These are phyloP conservation scores for Aegithalos caudatus DNA, from an alignment of 2,113 vertebrate genomes.

Conservation along the genomic window DNA sequence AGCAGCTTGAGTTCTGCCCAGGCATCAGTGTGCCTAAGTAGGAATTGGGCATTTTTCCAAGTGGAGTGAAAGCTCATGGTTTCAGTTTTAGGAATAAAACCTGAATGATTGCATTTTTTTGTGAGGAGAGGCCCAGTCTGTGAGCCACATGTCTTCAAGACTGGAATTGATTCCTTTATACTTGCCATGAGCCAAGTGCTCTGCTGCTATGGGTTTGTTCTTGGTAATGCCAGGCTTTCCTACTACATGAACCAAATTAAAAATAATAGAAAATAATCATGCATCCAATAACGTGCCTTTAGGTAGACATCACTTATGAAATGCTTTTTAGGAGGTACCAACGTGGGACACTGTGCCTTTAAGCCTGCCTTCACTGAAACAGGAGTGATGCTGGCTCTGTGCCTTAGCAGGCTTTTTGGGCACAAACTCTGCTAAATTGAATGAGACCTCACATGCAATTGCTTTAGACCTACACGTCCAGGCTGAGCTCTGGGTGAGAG, in stretches of 20 bases:
- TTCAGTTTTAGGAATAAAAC: constrained; percentile 5
- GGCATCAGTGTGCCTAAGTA: not conserved
- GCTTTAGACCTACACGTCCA: not conserved
- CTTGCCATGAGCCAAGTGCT: not conserved
- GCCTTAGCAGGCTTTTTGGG: not conserved
- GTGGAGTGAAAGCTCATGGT: not conserved
- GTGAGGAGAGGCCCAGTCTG: not conserved
- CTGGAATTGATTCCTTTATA: not conserved
- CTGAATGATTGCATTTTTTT: not conserved
- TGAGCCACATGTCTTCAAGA: not conserved
- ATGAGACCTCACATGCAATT: not conserved
- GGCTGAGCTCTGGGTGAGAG: not conserved
- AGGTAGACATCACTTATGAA: not conserved
- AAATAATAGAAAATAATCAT: not conserved
- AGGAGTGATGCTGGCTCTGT: not conserved
- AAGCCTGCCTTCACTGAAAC: not conserved
- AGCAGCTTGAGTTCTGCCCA: not conserved
- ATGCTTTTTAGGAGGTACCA: not conserved
- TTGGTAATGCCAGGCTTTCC: not conserved
- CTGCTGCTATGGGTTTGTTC: not conserved
- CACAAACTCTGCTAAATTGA: not conserved
- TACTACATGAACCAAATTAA: not conserved
- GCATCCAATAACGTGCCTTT: not conserved
- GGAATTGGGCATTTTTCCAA: not conserved
- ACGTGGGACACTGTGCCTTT: not conserved